These are phyloP conservation scores for Pogoniulus pusillus DNA, from an alignment of 2,797 vertebrate genomes.

Conservation along the genomic window DNA sequence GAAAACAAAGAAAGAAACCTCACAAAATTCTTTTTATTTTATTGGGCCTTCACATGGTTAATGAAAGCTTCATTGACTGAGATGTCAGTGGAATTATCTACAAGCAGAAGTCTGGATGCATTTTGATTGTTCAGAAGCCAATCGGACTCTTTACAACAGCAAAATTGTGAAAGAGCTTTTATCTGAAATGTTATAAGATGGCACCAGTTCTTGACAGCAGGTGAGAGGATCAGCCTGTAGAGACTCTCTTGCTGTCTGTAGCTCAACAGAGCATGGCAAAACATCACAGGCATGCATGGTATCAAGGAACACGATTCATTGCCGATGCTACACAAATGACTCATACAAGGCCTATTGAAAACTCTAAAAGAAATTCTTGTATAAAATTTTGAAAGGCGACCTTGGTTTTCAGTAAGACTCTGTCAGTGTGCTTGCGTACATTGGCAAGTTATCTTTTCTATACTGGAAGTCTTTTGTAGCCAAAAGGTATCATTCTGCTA, in stretches of 20 bases:
- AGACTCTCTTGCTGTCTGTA: not conserved
- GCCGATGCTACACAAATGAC: not conserved
- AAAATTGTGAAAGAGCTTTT: not conserved
- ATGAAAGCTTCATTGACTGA: not conserved
- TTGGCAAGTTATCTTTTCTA: not conserved
- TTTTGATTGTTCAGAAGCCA: not conserved
- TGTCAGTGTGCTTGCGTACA: not conserved
- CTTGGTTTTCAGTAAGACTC: fast-evolving
- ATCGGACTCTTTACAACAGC: fast-evolving
- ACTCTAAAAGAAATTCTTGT: not conserved
- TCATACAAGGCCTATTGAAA: not conserved
- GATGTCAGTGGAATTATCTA: not conserved
- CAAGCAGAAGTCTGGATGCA: not conserved
- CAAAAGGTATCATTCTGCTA: not conserved
- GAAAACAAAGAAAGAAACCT: not conserved
- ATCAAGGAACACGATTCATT: not conserved
- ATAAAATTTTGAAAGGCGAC: not conserved
- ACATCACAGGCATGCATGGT: not conserved
- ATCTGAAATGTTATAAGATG: not conserved
- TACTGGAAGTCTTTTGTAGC: not conserved
- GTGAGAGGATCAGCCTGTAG: not conserved
- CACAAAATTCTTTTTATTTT: not conserved
- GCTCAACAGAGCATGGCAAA: not conserved
- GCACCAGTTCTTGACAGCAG: not conserved
- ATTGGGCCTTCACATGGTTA: not conserved